Evolutionary conservation across 1,140 invertebrate species (phyloP).

Genomic region (Drosophila micromelanica): DNA sequence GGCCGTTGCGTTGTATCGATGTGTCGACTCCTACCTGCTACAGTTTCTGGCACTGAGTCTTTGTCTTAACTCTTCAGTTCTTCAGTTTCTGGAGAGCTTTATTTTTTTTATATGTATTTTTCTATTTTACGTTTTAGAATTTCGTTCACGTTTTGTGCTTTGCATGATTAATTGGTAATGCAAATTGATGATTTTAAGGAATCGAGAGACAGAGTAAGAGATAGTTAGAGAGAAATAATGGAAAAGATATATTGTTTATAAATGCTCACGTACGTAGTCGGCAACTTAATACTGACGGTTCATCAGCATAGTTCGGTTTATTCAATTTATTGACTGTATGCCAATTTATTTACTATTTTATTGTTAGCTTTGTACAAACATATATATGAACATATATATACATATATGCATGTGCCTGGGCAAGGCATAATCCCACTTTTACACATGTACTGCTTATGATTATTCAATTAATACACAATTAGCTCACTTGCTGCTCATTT

Average conservation of each 20-base stretch:
- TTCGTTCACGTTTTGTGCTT: slow-evolving; percentile 75
- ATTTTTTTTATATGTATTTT: slow-evolving; percentile 6
- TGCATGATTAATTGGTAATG: slow-evolving; percentile 83
- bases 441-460: slow-evolving; percentile 55
- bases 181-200: slow-evolving; percentile 74
- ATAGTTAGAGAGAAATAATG: neutral
- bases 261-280: slow-evolving; percentile 2
- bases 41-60: slow-evolving; percentile 27
- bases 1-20: slow-evolving; percentile 15
- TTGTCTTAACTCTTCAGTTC: slow-evolving; percentile 19
- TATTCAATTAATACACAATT: slow-evolving; percentile 79
- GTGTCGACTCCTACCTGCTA: slow-evolving; percentile 26
- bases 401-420: neutral
- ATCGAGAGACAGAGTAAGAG: neutral
- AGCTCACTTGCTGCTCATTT: slow-evolving; percentile 66
- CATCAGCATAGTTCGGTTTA: slow-evolving; percentile 15
- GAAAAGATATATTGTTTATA: neutral
- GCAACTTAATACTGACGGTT: slow-evolving; percentile 21
- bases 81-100: slow-evolving; percentile 20
- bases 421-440: slow-evolving; percentile 49
- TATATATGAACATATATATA: neutral
- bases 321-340: slow-evolving; percentile 29
- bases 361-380: slow-evolving; percentile 25
- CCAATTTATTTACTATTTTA: slow-evolving; percentile 20
- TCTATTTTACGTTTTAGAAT: slow-evolving; percentile 52